Conservation (phyloP, 2,797 vertebrate species). For the Phalloptychus januarius region DNA sequence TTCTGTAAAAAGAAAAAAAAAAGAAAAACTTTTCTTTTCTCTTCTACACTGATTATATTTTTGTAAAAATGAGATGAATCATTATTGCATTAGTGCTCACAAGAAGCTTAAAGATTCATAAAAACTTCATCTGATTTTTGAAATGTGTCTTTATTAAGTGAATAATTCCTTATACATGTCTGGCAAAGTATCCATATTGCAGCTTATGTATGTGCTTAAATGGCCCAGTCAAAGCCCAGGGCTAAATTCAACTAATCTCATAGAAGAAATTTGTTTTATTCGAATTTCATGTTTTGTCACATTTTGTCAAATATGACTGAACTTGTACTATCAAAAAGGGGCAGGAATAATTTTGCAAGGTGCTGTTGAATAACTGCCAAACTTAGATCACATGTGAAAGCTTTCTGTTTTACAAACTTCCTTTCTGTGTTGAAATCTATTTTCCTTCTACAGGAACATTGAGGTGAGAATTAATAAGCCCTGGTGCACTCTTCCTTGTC, state of each 20-base stretch:
- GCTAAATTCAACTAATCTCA: no score
- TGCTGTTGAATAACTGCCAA: conserved; percentile 28
- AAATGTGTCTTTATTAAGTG: conserved; percentile 20
- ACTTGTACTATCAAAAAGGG: background rate
- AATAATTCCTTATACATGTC: background rate
- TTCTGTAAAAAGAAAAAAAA: conserved; percentile 62
- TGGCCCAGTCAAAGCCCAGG: no score
- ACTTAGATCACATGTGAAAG: conserved; percentile 28
- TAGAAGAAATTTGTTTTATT: no score
- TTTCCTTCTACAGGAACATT: conserved; percentile 39
- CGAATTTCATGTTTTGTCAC: background rate
- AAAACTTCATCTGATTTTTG: conserved; percentile 58
- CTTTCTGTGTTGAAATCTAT: conserved; percentile 15
- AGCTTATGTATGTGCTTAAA: no score
- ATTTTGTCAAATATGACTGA: background rate
- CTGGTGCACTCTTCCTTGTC: conserved; percentile 37
- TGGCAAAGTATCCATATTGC: background rate
- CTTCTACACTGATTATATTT: conserved; percentile 58
- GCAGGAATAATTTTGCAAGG: conserved; percentile 25
- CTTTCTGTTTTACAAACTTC: conserved; percentile 28
- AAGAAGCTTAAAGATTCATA: conserved; percentile 54
- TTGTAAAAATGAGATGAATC: conserved; percentile 66
- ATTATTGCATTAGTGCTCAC: conserved; percentile 66
- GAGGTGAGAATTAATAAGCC: conserved; percentile 66
- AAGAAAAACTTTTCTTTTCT: conserved; percentile 44